phyloP scores from a whole-genome alignment of 2,113 vertebrate species.

The Podilymbus podiceps region DNA sequence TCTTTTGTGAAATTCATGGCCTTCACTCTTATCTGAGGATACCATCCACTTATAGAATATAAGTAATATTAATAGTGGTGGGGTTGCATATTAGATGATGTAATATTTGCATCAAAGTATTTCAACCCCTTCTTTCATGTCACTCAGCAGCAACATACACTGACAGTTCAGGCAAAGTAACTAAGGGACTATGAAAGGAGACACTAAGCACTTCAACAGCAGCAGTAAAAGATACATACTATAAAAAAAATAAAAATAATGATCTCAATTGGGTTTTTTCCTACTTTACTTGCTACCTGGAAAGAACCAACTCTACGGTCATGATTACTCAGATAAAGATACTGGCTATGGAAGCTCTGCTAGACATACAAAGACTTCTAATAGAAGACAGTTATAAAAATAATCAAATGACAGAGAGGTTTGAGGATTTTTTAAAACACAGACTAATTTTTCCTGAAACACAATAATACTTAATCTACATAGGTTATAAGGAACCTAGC shows the following conservation, averaged over 20 bases:
- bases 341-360: background rate
- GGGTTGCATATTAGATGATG: background rate
- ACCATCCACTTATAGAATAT: background rate
- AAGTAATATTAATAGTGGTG: background rate
- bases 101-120: background rate
- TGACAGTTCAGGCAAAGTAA: background rate
- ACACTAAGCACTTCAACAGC: background rate
- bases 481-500: slow-evolving; percentile 51
- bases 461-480: slow-evolving; percentile 30
- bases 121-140: background rate
- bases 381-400: background rate
- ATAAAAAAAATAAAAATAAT: background rate
- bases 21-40: background rate
- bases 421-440: background rate
- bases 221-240: background rate
- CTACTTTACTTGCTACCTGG: background rate
- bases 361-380: background rate
- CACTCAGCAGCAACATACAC: slow-evolving; percentile 2
- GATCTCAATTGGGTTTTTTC: background rate
- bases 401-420: background rate
- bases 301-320: background rate
- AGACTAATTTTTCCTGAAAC: slow-evolving; percentile 9
- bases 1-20: background rate
- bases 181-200: background rate
- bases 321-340: background rate